phyloP scores from a whole-genome alignment of 1,140 invertebrate genomes.

The Anastrepha ludens region DNA sequence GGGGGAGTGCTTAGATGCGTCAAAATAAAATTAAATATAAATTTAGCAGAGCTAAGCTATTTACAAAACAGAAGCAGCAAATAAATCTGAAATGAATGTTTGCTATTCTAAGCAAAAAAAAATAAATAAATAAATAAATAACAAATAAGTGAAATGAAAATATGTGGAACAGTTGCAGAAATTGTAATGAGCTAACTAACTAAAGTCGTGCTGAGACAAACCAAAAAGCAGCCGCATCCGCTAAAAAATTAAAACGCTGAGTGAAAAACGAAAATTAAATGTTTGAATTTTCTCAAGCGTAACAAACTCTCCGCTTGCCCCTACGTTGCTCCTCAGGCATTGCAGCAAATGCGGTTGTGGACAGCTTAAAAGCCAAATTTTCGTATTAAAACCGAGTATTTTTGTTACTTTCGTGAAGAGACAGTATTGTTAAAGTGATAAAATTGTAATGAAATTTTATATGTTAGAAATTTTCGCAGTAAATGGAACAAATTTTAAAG shows the following conservation, averaged over 20 bases:
- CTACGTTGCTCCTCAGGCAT: neutral
- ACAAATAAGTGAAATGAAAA: neutral
- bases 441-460: neutral
- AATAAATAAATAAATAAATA: neutral
- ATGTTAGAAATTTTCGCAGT: too few species aligned
- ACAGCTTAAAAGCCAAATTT: neutral
- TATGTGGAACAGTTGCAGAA: neutral
- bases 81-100: neutral
- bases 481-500: too few species aligned
- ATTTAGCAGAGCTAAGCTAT: neutral
- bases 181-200: slow-evolving; percentile 18
- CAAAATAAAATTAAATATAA: neutral
- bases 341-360: neutral
- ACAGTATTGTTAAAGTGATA: neutral
- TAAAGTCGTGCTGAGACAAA: neutral
- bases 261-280: slow-evolving; percentile 12
- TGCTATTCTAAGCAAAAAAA: neutral
- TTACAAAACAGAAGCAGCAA: neutral
- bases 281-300: slow-evolving; percentile 27
- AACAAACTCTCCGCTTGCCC: neutral
- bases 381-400: neutral
- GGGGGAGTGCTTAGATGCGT: neutral
- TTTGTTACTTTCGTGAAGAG: neutral
- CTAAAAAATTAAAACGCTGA: neutral
- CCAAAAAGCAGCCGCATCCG: neutral